phyloP scores from a whole-genome alignment of 2,113 vertebrate genomes.

The Zootoca vivipara region DNA sequence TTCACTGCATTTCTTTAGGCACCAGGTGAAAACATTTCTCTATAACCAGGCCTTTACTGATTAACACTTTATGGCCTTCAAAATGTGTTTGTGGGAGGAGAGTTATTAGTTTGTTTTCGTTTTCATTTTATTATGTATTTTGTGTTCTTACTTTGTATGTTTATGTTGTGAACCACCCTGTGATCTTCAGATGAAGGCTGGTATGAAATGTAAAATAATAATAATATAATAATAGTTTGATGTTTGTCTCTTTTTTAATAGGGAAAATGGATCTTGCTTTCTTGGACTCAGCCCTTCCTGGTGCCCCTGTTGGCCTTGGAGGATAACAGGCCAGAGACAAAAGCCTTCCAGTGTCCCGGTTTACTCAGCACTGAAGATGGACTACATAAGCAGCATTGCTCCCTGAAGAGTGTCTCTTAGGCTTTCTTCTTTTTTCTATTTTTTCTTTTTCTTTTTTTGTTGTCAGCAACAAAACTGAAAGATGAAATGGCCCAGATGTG shows the following conservation, averaged over 20 bases:
- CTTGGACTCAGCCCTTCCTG: slow-evolving; percentile 52
- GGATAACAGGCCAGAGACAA: slow-evolving; percentile 51
- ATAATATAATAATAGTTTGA: no score
- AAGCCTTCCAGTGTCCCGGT: slow-evolving; percentile 61
- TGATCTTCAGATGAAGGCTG: no score
- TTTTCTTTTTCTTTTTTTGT: not conserved
- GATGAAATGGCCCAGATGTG: slow-evolving; percentile 56
- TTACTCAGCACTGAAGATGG: slow-evolving; percentile 60
- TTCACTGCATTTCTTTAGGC: no score
- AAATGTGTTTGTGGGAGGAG: no score
- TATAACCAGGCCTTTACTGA: no score
- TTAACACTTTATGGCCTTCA: no score
- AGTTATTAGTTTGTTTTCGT: no score
- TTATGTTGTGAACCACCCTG: no score
- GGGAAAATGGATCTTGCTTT: slow-evolving; percentile 67
- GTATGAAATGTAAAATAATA: no score
- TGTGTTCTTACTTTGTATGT: no score
- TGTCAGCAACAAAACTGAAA: slow-evolving; percentile 54
- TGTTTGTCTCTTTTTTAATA: slow-evolving; percentile 55
- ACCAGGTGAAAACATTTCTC: no score
- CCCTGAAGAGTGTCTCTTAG: slow-evolving; percentile 48
- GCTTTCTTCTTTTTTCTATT: slow-evolving; percentile 33
- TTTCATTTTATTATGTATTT: no score
- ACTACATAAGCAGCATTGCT: slow-evolving; percentile 33
- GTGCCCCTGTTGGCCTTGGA: slow-evolving; percentile 61